A percentile compares a stretch with the other conserved stretches of the same genome.
Evolutionary conservation across 1,140 invertebrate genomes (phyloP).

Genomic region (Charaxes varanes): DNA sequence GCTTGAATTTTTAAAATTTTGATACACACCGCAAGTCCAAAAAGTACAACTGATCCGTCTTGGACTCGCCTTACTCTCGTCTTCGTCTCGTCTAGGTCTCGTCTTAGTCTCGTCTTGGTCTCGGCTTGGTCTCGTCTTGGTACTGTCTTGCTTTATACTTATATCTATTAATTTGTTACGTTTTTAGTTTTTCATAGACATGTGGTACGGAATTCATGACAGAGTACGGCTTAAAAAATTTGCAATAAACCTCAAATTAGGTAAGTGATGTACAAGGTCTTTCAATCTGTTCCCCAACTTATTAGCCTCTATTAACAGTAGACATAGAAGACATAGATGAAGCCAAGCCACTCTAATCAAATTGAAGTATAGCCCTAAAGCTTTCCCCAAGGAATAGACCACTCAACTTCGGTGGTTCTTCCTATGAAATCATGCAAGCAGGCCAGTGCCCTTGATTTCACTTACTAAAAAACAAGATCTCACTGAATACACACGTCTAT

Average conservation of each 20-base stretch:
- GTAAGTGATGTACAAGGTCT: slow-evolving; percentile 34
- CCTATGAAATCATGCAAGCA: slow-evolving; percentile 11
- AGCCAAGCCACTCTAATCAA: slow-evolving; percentile 58
- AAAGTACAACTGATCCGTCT: no score
- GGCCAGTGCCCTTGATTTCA: slow-evolving; percentile 14
- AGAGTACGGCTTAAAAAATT: no score
- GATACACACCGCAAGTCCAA: no score
- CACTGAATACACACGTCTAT: slow-evolving; percentile 34
- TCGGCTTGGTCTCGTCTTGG: no score
- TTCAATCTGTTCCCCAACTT: slow-evolving; percentile 33
- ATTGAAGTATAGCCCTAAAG: slow-evolving; percentile 52
- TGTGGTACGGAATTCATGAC: no score
- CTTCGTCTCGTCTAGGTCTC: no score
- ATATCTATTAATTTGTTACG: no score
- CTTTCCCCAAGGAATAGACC: slow-evolving; percentile 36
- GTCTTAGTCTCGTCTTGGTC: no score
- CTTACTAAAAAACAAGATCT: slow-evolving; percentile 33
- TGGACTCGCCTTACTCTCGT: no score
- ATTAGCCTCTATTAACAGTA: slow-evolving; percentile 42
- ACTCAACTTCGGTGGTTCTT: slow-evolving; percentile 8
- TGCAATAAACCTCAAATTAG: slow-evolving; percentile 19
- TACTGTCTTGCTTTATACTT: no score
- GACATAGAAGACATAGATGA: slow-evolving; percentile 43
- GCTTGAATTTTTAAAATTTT: no score
- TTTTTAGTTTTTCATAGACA: no score